A percentile compares a stretch with the other conserved stretches of the same genome.
These are phyloP conservation scores for Probaryconus sp. DNA, from an alignment of 1,140 invertebrate species.

Conservation along the genomic window DNA sequence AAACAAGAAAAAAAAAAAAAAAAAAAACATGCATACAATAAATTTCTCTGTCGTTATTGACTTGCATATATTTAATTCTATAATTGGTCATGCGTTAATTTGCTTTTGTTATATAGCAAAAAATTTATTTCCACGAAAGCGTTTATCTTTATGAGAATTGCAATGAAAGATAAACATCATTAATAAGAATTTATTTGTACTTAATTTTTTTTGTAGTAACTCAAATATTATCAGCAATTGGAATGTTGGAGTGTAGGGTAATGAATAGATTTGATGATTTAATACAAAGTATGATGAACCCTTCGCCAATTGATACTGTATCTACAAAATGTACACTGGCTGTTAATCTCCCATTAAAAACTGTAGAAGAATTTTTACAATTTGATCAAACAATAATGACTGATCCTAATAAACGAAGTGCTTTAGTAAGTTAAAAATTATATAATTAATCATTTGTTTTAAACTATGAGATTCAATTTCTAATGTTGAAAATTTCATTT, in stretches of 20 bases:
- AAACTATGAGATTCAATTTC: not conserved
- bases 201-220: slow-evolving; percentile 37
- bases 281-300: slow-evolving; percentile 45
- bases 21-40: too few relatives aligned
- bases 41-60: too few relatives aligned
- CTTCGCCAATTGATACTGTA: slow-evolving; percentile 50
- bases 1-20: too few relatives aligned
- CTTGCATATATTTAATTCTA: too few relatives aligned
- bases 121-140: not conserved
- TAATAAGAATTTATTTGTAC: slow-evolving; percentile 6
- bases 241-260: slow-evolving; percentile 49
- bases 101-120: too few relatives aligned
- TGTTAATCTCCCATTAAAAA: slow-evolving; percentile 55
- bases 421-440: slow-evolving; percentile 38
- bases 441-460: not conserved
- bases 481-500: slow-evolving; percentile 12
- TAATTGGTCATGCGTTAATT: too few relatives aligned
- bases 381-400: slow-evolving; percentile 55
- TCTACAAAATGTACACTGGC: slow-evolving; percentile 51
- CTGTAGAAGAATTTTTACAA: slow-evolving; percentile 50
- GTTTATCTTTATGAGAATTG: slow-evolving; percentile 39
- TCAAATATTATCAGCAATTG: slow-evolving; percentile 51
- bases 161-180: not conserved
- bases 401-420: slow-evolving; percentile 54
- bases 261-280: slow-evolving; percentile 51